These are phyloP conservation scores for Leptinotarsa peninsularis DNA, from an alignment of 2,888 invertebrate species.

Conservation along the genomic window DNA sequence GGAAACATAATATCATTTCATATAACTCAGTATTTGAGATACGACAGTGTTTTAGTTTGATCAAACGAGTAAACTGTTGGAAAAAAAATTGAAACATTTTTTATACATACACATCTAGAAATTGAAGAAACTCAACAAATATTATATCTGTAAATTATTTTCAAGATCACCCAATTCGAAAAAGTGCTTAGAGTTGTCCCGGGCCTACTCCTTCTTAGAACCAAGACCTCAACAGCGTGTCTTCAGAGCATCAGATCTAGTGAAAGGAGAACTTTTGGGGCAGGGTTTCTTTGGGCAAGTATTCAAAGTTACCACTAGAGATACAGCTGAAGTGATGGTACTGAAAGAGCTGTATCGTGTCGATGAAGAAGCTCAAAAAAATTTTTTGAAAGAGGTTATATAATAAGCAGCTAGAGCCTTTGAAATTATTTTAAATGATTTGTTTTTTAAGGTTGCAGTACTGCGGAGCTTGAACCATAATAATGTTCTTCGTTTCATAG, in stretches of 20 bases:
- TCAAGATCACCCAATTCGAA: slow-evolving; percentile 64
- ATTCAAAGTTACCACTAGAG: slow-evolving; percentile 89
- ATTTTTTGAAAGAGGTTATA: slow-evolving; percentile 88
- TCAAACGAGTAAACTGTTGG: too few species aligned
- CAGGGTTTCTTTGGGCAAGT: slow-evolving; percentile 96
- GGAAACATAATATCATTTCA: too few species aligned
- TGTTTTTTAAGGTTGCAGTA: slow-evolving; percentile 78
- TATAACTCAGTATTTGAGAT: too few species aligned
- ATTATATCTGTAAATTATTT: neutral
- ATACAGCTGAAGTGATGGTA: slow-evolving; percentile 94
- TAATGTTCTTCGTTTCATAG: slow-evolving; percentile 91
- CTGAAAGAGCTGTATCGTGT: slow-evolving; percentile 91
- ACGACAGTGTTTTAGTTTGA: too few species aligned
- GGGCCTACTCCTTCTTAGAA: slow-evolving; percentile 89
- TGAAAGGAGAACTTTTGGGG: slow-evolving; percentile 89
- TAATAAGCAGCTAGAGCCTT: slow-evolving; percentile 49
- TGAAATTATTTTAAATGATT: neutral
- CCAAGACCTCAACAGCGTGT: slow-evolving; percentile 77
- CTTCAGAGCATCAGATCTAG: slow-evolving; percentile 90
- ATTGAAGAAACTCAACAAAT: too few species aligned
- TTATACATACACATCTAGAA: too few species aligned
- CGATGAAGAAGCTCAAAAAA: slow-evolving; percentile 93
- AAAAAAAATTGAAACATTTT: too few species aligned
- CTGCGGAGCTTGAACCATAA: slow-evolving; percentile 88
- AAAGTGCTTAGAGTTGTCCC: slow-evolving; percentile 74